These are phyloP conservation scores for Heteromyza rotundicornis DNA, from an alignment of 2,888 invertebrate genomes.

Conservation along the genomic window DNA sequence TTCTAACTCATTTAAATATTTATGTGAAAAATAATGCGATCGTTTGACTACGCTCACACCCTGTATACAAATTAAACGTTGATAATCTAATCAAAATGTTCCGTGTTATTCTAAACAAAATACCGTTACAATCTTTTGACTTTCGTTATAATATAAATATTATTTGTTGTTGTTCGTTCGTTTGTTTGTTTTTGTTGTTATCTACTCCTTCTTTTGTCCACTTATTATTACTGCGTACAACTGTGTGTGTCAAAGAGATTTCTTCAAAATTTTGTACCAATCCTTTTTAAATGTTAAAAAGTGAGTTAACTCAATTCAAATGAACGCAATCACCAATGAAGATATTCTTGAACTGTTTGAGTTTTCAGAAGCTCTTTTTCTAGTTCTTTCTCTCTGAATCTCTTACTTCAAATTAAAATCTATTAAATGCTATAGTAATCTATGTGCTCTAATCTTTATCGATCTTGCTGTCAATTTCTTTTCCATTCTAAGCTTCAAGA, in stretches of 20 bases:
- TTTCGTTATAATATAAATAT: background rate
- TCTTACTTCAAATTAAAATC: background rate
- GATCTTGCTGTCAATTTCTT: conserved; percentile 36
- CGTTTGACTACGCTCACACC: no score
- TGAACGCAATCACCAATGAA: no score
- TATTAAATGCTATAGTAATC: conserved; percentile 59
- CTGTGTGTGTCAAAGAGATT: conserved; percentile 19
- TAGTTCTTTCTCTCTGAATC: conserved; percentile 27
- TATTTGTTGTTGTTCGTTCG: background rate
- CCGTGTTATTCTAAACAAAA: conserved; percentile 13
- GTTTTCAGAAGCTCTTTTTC: conserved; percentile 23
- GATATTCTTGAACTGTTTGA: no score
- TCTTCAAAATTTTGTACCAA: conserved; percentile 34
- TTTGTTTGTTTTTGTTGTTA: conserved; percentile 28
- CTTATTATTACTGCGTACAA: background rate
- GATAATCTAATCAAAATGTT: conserved; percentile 16
- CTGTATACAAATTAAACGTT: conserved; percentile 46
- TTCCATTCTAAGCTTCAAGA: conserved; percentile 24
- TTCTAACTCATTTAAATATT: no score
- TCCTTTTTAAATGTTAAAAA: no score
- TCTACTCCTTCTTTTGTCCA: conserved; percentile 17
- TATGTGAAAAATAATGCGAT: no score
- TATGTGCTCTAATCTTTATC: conserved; percentile 37
- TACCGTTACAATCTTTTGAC: conserved; percentile 8
- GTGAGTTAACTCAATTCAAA: no score